Conservation (phyloP, 2,888 invertebrate genomes). For the Anoncus sp. region DNA sequence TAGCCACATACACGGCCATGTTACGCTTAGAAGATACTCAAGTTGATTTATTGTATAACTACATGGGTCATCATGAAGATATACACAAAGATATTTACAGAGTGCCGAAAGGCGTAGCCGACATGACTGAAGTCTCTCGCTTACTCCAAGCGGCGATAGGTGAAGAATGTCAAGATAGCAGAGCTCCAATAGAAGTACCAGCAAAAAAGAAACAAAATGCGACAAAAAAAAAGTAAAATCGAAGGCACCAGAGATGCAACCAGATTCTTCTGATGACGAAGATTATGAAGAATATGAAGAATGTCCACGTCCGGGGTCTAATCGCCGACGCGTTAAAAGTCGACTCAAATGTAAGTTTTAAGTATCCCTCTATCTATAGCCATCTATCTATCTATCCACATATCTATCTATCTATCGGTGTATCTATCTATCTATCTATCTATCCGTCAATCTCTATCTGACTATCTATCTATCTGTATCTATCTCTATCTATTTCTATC, state of each 20-base stretch:
- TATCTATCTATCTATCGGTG: too few relatives aligned
- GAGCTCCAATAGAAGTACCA: neutral
- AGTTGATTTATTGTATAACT: conserved; percentile 68
- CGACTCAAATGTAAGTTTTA: too few relatives aligned
- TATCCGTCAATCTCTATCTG: too few relatives aligned
- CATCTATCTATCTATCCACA: too few relatives aligned
- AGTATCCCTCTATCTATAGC: too few relatives aligned
- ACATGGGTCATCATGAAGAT: conserved; percentile 71
- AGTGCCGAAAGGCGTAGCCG: conserved; percentile 64
- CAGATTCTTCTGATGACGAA: neutral
- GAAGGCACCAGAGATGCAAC: too few relatives aligned
- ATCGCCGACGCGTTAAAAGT: too few relatives aligned
- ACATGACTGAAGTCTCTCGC: conserved; percentile 66
- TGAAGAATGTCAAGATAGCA: neutral
- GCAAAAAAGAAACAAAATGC: conserved; percentile 14
- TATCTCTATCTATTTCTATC: neutral
- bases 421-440: too few relatives aligned
- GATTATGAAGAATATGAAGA: conserved; percentile 13
- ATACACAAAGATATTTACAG: conserved; percentile 69
- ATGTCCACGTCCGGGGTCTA: neutral
- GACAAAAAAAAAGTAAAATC: neutral
- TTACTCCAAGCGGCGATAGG: conserved; percentile 60
- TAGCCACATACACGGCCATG: conserved; percentile 68
- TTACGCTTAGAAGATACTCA: conserved; percentile 66
- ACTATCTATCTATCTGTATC: too few relatives aligned